A percentile compares a stretch with the other conserved stretches of the same genome.
Conservation (phyloP, 1,140 invertebrate species). For the Ptiloglossa arizonensis region DNA sequence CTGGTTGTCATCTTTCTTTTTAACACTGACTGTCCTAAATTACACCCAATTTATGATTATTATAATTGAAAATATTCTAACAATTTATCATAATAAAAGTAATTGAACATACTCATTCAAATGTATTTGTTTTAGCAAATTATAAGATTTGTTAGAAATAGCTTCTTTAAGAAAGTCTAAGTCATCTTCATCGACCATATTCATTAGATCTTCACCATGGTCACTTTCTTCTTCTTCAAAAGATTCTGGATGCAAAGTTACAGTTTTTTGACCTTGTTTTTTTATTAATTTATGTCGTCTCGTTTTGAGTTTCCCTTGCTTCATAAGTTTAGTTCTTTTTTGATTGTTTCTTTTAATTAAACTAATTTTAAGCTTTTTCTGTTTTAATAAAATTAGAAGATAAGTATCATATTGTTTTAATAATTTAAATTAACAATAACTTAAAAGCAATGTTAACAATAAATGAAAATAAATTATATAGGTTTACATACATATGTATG, state of each 20-base stretch:
- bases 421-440: not conserved
- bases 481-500: not conserved
- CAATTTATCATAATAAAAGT: slow-evolving; percentile 34
- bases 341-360: slow-evolving; percentile 85
- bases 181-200: slow-evolving; percentile 86
- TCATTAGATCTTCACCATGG: slow-evolving; percentile 85
- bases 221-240: slow-evolving; percentile 79
- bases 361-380: slow-evolving; percentile 83
- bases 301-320: slow-evolving; percentile 84
- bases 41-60: slow-evolving; percentile 16
- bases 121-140: slow-evolving; percentile 79
- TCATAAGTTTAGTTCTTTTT: slow-evolving; percentile 84
- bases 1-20: slow-evolving; percentile 67
- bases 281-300: slow-evolving; percentile 78
- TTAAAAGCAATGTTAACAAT: not conserved
- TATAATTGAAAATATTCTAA: slow-evolving; percentile 29
- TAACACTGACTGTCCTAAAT: slow-evolving; percentile 49
- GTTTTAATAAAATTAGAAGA: slow-evolving; percentile 74
- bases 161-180: slow-evolving; percentile 84
- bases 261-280: slow-evolving; percentile 79
- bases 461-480: not conserved
- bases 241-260: slow-evolving; percentile 73
- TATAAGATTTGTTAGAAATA: slow-evolving; percentile 80
- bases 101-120: slow-evolving; percentile 69
- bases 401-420: slow-evolving; percentile 8